These are phyloP conservation scores for Heliconius eleuchia DNA, from an alignment of 1,140 invertebrate genomes.

Conservation along the genomic window DNA sequence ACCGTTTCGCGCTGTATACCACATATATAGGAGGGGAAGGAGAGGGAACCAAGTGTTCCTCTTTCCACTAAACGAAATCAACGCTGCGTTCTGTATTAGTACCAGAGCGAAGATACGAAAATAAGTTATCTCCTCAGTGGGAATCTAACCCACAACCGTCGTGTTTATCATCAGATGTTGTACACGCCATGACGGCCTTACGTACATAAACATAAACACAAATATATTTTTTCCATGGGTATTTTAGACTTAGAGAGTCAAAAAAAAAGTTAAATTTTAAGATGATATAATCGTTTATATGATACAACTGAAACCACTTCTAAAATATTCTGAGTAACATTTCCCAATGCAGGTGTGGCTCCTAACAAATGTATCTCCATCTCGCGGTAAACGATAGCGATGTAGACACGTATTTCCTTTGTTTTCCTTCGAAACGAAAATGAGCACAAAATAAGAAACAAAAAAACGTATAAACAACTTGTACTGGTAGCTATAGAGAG, in stretches of 20 bases:
- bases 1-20: too few relatives aligned
- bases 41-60: too few relatives aligned
- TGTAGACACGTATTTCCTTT: slow-evolving; percentile 36
- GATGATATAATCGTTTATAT: too few relatives aligned
- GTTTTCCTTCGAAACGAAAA: slow-evolving; percentile 29
- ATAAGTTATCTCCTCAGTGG: too few relatives aligned
- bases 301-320: neutral
- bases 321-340: slow-evolving; percentile 1
- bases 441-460: slow-evolving; percentile 9
- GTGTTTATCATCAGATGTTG: too few relatives aligned
- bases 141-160: too few relatives aligned
- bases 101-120: neutral
- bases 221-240: too few relatives aligned
- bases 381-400: slow-evolving; percentile 37
- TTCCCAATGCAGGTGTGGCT: slow-evolving; percentile 38
- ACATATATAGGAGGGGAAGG: too few relatives aligned
- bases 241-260: too few relatives aligned
- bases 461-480: slow-evolving; percentile 1
- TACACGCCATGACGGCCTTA: too few relatives aligned
- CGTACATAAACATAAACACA: too few relatives aligned
- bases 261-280: too few relatives aligned
- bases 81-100: neutral
- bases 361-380: slow-evolving; percentile 39
- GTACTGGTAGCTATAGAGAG: neutral
- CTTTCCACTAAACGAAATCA: neutral